Percentiles rank a stretch among this genome's conserved stretches.
These are phyloP conservation scores for Gypaetus barbatus DNA, from an alignment of 2,797 vertebrate genomes.

Conservation along the genomic window DNA sequence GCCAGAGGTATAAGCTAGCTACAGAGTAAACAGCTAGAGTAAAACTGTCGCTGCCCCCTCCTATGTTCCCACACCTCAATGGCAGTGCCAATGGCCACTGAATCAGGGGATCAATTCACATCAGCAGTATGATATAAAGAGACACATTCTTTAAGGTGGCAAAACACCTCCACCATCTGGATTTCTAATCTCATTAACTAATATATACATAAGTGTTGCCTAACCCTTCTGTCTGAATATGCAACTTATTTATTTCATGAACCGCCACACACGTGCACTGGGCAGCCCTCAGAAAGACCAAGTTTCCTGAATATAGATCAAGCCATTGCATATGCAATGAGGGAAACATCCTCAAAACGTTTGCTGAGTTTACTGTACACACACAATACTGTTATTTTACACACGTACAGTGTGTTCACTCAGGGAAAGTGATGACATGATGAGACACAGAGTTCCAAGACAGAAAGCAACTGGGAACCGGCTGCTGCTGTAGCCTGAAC, in stretches of 20 bases:
- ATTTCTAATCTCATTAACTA: not conserved
- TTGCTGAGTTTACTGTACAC: accelerated
- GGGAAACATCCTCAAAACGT: accelerated
- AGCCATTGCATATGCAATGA: accelerated
- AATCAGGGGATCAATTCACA: not conserved
- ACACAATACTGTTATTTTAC: not conserved
- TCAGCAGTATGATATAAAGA: accelerated
- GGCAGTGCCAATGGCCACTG: accelerated
- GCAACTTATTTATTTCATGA: not conserved
- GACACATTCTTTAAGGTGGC: not conserved
- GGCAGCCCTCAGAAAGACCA: not conserved
- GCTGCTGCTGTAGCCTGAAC: not conserved
- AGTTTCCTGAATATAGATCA: accelerated
- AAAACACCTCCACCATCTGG: not conserved
- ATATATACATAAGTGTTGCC: accelerated
- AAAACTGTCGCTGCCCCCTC: not conserved
- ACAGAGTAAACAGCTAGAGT: not conserved
- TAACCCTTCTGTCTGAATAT: not conserved
- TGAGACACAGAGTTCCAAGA: not conserved
- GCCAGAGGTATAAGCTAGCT: too few relatives aligned
- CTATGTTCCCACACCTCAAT: accelerated
- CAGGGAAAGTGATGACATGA: not conserved
- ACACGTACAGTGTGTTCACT: not conserved
- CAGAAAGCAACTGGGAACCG: not conserved
- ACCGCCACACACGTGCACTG: accelerated